phyloP scores from a whole-genome alignment of 1,140 invertebrate genomes.

The Littorina saxatilis region DNA sequence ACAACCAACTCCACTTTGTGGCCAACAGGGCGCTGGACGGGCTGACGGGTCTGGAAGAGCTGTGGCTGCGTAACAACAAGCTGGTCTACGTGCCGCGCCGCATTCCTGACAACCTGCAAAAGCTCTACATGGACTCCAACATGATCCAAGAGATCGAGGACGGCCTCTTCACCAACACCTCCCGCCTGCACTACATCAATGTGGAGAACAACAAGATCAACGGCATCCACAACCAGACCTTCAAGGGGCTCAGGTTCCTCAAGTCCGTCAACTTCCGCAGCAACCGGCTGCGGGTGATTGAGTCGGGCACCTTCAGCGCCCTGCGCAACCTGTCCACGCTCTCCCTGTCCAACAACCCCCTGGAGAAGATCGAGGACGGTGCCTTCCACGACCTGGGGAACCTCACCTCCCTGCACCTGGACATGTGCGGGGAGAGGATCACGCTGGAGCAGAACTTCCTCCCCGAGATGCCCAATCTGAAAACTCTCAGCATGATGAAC shows the following conservation, averaged over 20 bases:
- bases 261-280: slow-evolving; percentile 79
- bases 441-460: slow-evolving; percentile 74
- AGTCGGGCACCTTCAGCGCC: slow-evolving; percentile 55
- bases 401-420: slow-evolving; percentile 83
- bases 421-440: slow-evolving; percentile 64
- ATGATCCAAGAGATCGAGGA: slow-evolving; percentile 63
- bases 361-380: slow-evolving; percentile 67
- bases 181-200: slow-evolving; percentile 62
- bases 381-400: slow-evolving; percentile 72
- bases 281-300: slow-evolving; percentile 55
- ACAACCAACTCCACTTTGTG: slow-evolving; percentile 85
- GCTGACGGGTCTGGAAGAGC: slow-evolving; percentile 82
- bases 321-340: slow-evolving; percentile 77
- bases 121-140: slow-evolving; percentile 68
- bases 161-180: slow-evolving; percentile 57
- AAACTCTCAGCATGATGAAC: slow-evolving; percentile 84
- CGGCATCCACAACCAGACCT: slow-evolving; percentile 81
- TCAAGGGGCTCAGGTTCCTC: slow-evolving; percentile 83
- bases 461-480: slow-evolving; percentile 76
- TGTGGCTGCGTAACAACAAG: slow-evolving; percentile 77
- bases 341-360: slow-evolving; percentile 75
- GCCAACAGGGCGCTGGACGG: slow-evolving; percentile 92
- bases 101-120: slow-evolving; percentile 76
- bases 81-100: slow-evolving; percentile 81
- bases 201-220: slow-evolving; percentile 83